Evolutionary conservation across 2,888 invertebrate species (phyloP).

Genomic region (Orthosia incerta): DNA sequence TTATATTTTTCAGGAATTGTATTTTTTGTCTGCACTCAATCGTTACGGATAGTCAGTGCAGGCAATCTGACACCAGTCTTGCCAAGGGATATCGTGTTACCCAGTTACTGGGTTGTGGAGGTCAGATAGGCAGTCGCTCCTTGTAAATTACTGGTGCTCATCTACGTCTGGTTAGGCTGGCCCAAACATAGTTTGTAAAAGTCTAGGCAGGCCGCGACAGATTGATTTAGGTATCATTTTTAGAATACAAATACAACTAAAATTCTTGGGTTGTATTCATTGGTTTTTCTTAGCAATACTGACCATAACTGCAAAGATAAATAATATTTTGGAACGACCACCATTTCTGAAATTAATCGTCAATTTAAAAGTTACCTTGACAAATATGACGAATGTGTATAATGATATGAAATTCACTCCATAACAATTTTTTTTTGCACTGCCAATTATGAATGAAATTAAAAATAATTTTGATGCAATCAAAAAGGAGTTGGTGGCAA

Average conservation of each 20-base stretch:
- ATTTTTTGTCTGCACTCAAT: not conserved
- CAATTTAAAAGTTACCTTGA: slow-evolving; percentile 60
- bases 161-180: too few relatives aligned
- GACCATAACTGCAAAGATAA: not conserved
- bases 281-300: not conserved
- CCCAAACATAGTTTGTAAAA: too few relatives aligned
- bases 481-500: slow-evolving; percentile 55
- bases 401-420: slow-evolving; percentile 57
- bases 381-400: slow-evolving; percentile 56
- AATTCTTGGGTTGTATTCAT: not conserved
- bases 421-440: slow-evolving; percentile 34
- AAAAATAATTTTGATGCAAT: slow-evolving; percentile 67
- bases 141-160: too few relatives aligned
- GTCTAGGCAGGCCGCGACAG: too few relatives aligned
- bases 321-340: slow-evolving; percentile 20
- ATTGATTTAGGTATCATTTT: too few relatives aligned
- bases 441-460: slow-evolving; percentile 66
- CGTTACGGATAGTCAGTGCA: too few relatives aligned
- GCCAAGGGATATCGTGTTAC: too few relatives aligned
- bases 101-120: too few relatives aligned
- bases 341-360: slow-evolving; percentile 34
- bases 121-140: too few relatives aligned
- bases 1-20: too few relatives aligned
- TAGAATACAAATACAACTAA: too few relatives aligned
- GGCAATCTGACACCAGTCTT: too few relatives aligned